Base-by-base conservation (phyloP, 2,797 vertebrate genomes). In the Zenarchopterus dispar region DNA sequence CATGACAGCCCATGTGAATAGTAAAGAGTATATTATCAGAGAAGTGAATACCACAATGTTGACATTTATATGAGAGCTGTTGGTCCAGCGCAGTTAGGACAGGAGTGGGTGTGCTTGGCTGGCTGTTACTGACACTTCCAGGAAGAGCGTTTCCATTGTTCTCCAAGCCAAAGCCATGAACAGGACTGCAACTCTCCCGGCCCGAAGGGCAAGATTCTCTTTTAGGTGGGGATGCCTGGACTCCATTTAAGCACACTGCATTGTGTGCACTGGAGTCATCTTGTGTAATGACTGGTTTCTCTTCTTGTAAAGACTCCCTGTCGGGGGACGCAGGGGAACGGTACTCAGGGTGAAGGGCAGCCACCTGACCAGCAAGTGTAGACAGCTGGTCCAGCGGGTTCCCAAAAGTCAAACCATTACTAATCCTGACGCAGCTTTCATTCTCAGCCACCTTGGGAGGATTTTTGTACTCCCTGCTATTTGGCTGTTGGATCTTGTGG, bases 1-100 rank as follows among this genome's bases (percentile, higher is more conserved):
- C 96, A 4, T 99, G 97, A 62, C 97, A 98, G 10, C 97, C 97
- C 97, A 99, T 99, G 80, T 99, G 97, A 78, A 99, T 96, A 6
- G 97, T 99, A 74, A 96, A 99, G 31, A 99, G 95, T 79, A 99
- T 96, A 59, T 99, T 99, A 90, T 99, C 97, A 0, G 95, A 93
- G 62, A 98, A 99, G 85, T 96, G 95, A 90, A 98, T 95, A 78
- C 98, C 94, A 91, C 97, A 99, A 89, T 99, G 97, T 58, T 93
- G 95, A 92, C 98, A 99, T 86, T 94, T 96, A 71, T 97, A 95
- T 17, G 95, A 82, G 24, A 94, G 90, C 80, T 95, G 95, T 0
- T 95, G 95, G 79, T 98, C 96, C 36, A 92, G 88, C 49, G 66
- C 6, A 17, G 62, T 60, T 22, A 18, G 28, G 55, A 91, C 73